Base-by-base conservation (phyloP, 2,888 invertebrate genomes). In the Panopea generosa region DNA sequence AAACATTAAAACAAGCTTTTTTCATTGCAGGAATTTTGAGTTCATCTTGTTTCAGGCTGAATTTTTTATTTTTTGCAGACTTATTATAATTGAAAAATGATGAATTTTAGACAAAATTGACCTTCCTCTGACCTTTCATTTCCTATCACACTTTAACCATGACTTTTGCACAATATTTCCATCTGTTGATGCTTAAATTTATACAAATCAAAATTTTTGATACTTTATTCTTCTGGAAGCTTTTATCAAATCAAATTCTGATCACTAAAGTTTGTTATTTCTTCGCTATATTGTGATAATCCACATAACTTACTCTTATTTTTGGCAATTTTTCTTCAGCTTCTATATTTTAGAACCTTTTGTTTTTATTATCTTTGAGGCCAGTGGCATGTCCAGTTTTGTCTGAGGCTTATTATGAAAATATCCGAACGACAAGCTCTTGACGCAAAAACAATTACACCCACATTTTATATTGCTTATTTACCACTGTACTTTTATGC, bases 331-430 rank as follows among this genome's bases (percentile, higher is more conserved):
- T 55, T n/a, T 45, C 55, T 65, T 65, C 43, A 55, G 65, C 65
- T 65, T 65, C 16, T 45, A 45, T 43, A 65, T 55, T 60, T 45
- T 50, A 49, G 50, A 62, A 45, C 24, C 22, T 50, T 33, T 33
- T 49, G 49, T 50, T 50, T 62, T 49, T 62, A 50, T 43, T 55
- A 27, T 47, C 47, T 40, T 33, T 43, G 68, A 62, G 72, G 78
- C 73, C 69, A 70, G 74, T 47, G 71, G 78, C 74, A 74, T 78
- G 74, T 65, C 71, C 78, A 75, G 75, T 76, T 80, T 80, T 80
- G 80, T 80, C 80, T 76, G 29, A 69, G 56, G 63, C 70, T 74
- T 72, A 53, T 66, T 29, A 45, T 24, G 29, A 49, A 24, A 45
- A 24, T 45, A 43, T 65, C 33, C 33, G n/a, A 45, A 45, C 6